A percentile compares a stretch with the other conserved stretches of the same genome.
Evolutionary conservation across 2,113 vertebrate genomes (phyloP).

Genomic region (Rhynchomys soricoides): DNA sequence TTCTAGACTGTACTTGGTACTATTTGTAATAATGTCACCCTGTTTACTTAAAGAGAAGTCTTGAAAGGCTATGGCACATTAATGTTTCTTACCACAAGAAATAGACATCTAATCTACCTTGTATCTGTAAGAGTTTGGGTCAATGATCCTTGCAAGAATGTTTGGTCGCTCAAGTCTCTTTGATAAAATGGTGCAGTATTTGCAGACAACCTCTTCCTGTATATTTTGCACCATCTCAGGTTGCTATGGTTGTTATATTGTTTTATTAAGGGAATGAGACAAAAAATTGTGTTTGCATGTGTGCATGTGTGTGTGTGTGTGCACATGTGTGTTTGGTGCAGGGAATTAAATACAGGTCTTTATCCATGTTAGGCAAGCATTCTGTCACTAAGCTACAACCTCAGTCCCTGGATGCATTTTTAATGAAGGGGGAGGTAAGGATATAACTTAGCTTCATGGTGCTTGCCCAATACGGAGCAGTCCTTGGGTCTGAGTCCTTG

Average conservation of each 20-base stretch:
- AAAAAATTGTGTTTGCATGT: neutral
- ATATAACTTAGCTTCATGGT: neutral
- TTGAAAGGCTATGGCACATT: neutral
- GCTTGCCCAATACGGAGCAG: neutral
- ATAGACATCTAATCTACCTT: neutral
- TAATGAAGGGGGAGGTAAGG: too few species aligned
- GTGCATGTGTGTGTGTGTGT: neutral
- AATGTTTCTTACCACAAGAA: neutral
- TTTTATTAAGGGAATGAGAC: neutral
- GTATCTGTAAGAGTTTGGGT: neutral
- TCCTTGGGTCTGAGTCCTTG: neutral
- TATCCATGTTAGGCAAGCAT: neutral
- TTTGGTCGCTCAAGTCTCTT: neutral
- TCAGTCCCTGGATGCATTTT: neutral
- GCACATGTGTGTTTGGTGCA: neutral
- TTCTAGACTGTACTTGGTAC: neutral
- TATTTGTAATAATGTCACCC: neutral
- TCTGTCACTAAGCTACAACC: neutral
- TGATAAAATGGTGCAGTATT: neutral
- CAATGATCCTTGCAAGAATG: neutral
- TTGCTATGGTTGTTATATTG: neutral
- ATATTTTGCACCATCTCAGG: neutral
- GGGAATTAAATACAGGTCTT: neutral
- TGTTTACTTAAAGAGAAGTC: neutral
- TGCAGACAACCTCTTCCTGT: neutral